Conservation (phyloP, 35 echinoderm and acorn worm genomes). For the Nesometra sesokonis region DNA sequence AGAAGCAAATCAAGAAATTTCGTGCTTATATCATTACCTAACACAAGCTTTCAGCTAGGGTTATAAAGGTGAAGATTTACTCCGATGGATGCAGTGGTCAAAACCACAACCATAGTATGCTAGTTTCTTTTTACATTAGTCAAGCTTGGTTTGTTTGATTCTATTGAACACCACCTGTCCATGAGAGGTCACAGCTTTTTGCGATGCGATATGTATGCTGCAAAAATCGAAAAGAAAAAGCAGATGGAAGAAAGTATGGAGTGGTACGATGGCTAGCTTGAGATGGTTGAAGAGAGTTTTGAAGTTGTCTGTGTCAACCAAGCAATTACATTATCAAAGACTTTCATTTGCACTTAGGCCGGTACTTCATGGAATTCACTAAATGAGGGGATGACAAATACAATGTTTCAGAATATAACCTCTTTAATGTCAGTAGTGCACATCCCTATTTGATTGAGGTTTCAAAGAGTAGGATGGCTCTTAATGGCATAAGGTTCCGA, state of each 20-base stretch:
- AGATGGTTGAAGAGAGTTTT: background rate
- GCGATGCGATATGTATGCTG: conserved; percentile 18
- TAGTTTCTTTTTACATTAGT: too few relatives aligned
- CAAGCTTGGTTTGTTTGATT: too few relatives aligned
- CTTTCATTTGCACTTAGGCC: too few relatives aligned
- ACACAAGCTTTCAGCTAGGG: background rate
- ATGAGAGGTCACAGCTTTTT: conserved; percentile 19
- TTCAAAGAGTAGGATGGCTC: too few relatives aligned
- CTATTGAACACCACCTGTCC: conserved; percentile 10
- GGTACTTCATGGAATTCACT: too few relatives aligned
- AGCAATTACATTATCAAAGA: too few relatives aligned
- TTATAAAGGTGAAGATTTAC: background rate
- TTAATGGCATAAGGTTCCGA: background rate
- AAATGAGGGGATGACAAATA: too few relatives aligned
- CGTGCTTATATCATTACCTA: background rate
- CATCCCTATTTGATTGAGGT: too few relatives aligned
- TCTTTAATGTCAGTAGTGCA: too few relatives aligned
- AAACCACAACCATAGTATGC: background rate
- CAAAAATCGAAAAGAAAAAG: conserved; percentile 10
- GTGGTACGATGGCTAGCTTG: too few relatives aligned
- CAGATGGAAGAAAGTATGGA: conserved; percentile 5
- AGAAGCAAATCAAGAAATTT: background rate
- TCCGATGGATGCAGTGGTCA: conserved; percentile 16
- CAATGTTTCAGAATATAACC: too few relatives aligned
- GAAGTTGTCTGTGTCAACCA: too few relatives aligned